phyloP scores from a whole-genome alignment of 2,797 vertebrate genomes.

The Danio aesculapii region DNA sequence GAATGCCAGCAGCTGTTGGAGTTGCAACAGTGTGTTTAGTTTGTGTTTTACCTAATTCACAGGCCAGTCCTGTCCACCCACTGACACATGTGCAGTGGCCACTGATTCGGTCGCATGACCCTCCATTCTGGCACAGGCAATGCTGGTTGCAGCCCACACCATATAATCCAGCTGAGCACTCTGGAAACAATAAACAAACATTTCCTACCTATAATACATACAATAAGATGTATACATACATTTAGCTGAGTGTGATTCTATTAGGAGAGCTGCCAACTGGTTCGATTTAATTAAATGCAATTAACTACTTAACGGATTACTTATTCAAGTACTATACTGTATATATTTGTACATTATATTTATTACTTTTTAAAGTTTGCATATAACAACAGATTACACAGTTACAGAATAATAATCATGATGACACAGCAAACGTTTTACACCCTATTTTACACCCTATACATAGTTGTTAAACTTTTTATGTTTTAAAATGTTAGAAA shows the following conservation, averaged over 20 bases:
- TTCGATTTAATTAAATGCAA: neutral
- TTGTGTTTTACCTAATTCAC: conserved; percentile 79
- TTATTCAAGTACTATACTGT: too few species aligned
- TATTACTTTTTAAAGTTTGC: too few species aligned
- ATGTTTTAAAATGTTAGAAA: too few species aligned
- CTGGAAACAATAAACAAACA: conserved; percentile 63
- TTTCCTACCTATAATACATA: conserved; percentile 14
- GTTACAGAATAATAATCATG: too few species aligned
- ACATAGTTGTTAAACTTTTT: too few species aligned
- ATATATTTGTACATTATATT: too few species aligned
- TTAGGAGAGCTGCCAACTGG: neutral
- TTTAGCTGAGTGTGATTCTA: neutral
- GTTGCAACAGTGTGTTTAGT: neutral
- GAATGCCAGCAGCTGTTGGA: neutral
- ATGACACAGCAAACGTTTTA: too few species aligned
- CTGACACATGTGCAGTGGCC: conserved; percentile 76
- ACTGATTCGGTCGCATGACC: conserved; percentile 73
- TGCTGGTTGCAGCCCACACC: conserved; percentile 74
- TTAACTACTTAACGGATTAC: neutral
- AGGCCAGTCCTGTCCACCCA: conserved; percentile 82
- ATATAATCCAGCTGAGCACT: conserved; percentile 73
- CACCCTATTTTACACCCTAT: too few species aligned
- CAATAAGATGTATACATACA: neutral
- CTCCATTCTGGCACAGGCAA: conserved; percentile 82
- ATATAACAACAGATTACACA: too few species aligned